These are phyloP conservation scores for Okapia johnstoni DNA, from an alignment of 2,113 vertebrate species.

Conservation along the genomic window DNA sequence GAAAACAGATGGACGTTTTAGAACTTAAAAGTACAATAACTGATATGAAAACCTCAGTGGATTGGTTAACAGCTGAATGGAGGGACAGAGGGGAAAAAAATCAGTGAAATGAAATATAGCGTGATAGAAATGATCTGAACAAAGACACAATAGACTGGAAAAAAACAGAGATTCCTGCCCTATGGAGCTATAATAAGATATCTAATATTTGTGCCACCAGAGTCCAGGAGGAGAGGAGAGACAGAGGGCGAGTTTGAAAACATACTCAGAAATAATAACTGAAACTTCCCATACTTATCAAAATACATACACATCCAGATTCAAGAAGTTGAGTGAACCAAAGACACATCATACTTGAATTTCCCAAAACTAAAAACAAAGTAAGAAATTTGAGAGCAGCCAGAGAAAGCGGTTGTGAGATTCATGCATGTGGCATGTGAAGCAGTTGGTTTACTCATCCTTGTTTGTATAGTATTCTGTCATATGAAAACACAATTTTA, in stretches of 20 bases:
- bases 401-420: not conserved
- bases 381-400: not conserved
- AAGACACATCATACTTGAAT: not conserved
- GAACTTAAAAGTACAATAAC: not conserved
- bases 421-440: fast-evolving
- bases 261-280: not conserved
- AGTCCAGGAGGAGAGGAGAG: no score
- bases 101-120: not conserved
- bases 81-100: not conserved
- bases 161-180: not conserved
- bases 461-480: not conserved
- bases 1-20: not conserved
- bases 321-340: not conserved
- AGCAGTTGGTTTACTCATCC: not conserved
- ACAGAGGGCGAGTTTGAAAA: not conserved
- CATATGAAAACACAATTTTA: not conserved
- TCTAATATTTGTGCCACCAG: not conserved
- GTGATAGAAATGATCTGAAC: not conserved
- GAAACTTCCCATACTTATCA: not conserved
- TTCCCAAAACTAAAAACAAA: not conserved
- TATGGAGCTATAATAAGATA: not conserved
- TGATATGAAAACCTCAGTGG: not conserved
- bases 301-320: not conserved
- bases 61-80: not conserved
- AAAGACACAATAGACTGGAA: not conserved